Base-by-base conservation (phyloP, 2,888 invertebrate species). In the Chrysolina americana region DNA sequence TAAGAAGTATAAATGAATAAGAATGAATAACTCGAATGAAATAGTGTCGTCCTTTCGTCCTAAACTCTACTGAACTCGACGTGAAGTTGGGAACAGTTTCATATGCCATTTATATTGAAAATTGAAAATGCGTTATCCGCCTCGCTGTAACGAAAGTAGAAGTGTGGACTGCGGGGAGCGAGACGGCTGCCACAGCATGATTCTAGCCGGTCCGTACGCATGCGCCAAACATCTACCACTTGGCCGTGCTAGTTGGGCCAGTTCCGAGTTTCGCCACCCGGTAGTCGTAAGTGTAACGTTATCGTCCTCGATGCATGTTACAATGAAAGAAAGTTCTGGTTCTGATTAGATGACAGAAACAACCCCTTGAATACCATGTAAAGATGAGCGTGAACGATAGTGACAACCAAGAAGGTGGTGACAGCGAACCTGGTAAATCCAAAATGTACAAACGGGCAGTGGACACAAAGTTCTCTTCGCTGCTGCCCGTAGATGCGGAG, bases 401-500 rank as follows among this genome's bases (percentile, higher is more conserved):
- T 71, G 85, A 85, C 75, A 79, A 76, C 76, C 82, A 79, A 73
- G 81, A 78, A 75, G 70, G 76, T 73, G 79, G 77, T 70, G 82
- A 80, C 66, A 76, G 75, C 73, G 76, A 75, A 64, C 59, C 65
- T 71, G 76, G 70, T 65, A 78, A 73, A 71, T 76, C 74, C 74
- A 82, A 81, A 81, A 86, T 86, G 87, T 83, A 86, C 86, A 83
- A 86, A 80, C 82, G 86, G 87, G 87, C 84, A 86, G 85, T 78
- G 79, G 85, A 83, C 75, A 79, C 78, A 74, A 83, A 83, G 79
- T 79, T 79, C 68, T 81, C 83, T 77, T 81, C 82, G 79, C 80
- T 83, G 81, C 83, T 83, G 84, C 82, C 82, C 83, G 87, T 90
- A 78, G 90, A 90, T 86, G 86, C 89, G 70, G 89, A 89, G 80